A percentile compares a stretch with the other conserved stretches of the same genome.
Evolutionary conservation across 2,888 invertebrate genomes (phyloP).

Genomic region (Cheilosia urbana): DNA sequence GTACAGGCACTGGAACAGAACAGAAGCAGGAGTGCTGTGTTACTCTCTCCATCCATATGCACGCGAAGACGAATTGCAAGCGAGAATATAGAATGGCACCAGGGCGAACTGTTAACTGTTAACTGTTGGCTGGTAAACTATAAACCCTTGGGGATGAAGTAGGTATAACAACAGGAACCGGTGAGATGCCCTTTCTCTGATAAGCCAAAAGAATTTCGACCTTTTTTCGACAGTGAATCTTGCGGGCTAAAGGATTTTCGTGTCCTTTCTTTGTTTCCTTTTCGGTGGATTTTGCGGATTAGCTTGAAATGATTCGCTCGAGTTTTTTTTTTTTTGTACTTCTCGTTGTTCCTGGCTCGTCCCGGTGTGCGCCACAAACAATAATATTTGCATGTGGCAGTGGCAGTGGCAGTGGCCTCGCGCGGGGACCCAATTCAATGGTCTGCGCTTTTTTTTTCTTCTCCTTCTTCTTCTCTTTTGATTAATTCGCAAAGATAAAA

Average conservation of each 20-base stretch:
- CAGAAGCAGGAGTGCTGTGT: neutral
- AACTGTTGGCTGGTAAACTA: neutral
- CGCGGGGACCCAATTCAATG: slow-evolving; percentile 45
- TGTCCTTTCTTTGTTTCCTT: slow-evolving; percentile 57
- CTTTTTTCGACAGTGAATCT: slow-evolving; percentile 59
- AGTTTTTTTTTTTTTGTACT: slow-evolving; percentile 11
- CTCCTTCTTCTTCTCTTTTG: slow-evolving; percentile 30
- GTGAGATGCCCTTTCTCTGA: slow-evolving; percentile 75
- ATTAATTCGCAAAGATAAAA: slow-evolving; percentile 72
- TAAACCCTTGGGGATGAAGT: slow-evolving; percentile 11
- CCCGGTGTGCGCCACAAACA: slow-evolving; percentile 39
- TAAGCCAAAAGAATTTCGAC: slow-evolving; percentile 68
- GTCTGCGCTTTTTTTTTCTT: slow-evolving; percentile 50
- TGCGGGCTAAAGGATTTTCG: slow-evolving; percentile 62
- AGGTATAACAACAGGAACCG: slow-evolving; percentile 60
- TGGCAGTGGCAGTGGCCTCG: neutral
- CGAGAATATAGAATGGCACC: slow-evolving; percentile 4
- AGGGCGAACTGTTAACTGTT: neutral
- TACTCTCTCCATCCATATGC: slow-evolving; percentile 1
- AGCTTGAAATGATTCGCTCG: slow-evolving; percentile 42
- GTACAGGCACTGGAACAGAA: slow-evolving; percentile 19
- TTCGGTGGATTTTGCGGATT: slow-evolving; percentile 70
- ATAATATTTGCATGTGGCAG: slow-evolving; percentile 61
- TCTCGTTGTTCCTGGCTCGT: slow-evolving; percentile 8
- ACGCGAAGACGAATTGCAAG: slow-evolving; percentile 30